Conservation (phyloP, 2,113 vertebrate species). For the Suncus etruscus region DNA sequence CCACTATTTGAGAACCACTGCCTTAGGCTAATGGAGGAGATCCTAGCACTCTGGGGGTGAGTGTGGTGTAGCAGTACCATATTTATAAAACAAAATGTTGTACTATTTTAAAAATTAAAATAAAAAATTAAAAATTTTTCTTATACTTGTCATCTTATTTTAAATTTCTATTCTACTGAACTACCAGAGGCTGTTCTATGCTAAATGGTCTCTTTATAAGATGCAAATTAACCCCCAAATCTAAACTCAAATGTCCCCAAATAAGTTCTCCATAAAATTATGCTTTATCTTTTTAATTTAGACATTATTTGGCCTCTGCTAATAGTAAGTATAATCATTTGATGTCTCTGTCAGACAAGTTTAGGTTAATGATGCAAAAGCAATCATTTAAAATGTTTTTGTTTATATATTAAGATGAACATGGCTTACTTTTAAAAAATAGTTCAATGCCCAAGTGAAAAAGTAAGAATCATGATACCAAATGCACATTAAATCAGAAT, state of each 20-base stretch:
- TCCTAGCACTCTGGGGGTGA: too few species aligned
- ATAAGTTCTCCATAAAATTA: not conserved
- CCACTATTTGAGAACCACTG: too few species aligned
- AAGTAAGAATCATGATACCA: slow-evolving; percentile 16
- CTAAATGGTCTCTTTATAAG: not conserved
- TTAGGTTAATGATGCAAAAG: slow-evolving; percentile 34
- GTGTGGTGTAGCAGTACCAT: too few species aligned
- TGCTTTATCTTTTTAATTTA: slow-evolving; percentile 10
- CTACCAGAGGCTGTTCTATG: not conserved
- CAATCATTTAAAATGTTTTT: not conserved
- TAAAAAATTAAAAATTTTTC: not conserved
- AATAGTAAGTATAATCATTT: slow-evolving; percentile 31
- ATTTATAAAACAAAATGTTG: too few species aligned
- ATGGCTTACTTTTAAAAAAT: slow-evolving; percentile 16
- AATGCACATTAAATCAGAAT: not conserved
- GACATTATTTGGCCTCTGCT: slow-evolving; percentile 5
- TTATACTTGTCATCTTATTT: not conserved
- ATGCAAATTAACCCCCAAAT: not conserved
- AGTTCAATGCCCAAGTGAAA: slow-evolving; percentile 27
- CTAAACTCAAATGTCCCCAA: not conserved
- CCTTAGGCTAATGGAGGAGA: too few species aligned
- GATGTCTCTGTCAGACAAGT: slow-evolving; percentile 13
- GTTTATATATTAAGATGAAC: slow-evolving; percentile 43
- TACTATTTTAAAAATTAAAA: too few species aligned
- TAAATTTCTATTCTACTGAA: not conserved